Percentiles rank a stretch among this genome's conserved stretches.
These are phyloP conservation scores for Ephestia elutella DNA, from an alignment of 1,140 invertebrate species.

Conservation along the genomic window DNA sequence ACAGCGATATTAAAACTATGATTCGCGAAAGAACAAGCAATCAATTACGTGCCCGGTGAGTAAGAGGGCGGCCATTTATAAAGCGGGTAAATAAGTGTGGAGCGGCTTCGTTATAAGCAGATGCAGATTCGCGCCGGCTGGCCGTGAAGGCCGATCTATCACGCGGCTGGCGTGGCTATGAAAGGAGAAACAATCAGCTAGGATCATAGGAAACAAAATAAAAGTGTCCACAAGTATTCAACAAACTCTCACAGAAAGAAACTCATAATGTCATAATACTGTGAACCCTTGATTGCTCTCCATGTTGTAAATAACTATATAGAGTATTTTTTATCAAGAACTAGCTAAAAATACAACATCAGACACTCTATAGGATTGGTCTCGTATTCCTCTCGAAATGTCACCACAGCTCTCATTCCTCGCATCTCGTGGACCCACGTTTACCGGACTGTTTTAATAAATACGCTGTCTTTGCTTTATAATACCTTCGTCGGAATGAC, in stretches of 20 bases:
- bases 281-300: no score
- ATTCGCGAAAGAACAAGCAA: neutral
- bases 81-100: constrained; percentile 11
- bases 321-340: no score
- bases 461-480: constrained; percentile 14
- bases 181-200: no score
- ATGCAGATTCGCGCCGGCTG: constrained; percentile 15
- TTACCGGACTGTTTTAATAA: constrained; percentile 7
- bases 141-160: constrained; percentile 11
- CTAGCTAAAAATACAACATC: no score
- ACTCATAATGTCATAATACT: no score
- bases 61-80: constrained; percentile 5
- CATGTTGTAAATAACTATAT: no score
- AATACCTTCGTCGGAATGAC: neutral
- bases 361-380: no score
- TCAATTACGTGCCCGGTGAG: neutral
- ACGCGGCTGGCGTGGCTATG: neutral
- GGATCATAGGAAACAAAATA: no score
- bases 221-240: no score
- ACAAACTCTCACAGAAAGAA: no score
- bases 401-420: no score
- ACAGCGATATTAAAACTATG: constrained; percentile 3
- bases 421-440: neutral
- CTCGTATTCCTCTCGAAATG: no score
- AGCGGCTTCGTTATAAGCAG: constrained; percentile 15